phyloP scores from a whole-genome alignment of 2,797 vertebrate species.

The Hemibagrus guttatus region DNA sequence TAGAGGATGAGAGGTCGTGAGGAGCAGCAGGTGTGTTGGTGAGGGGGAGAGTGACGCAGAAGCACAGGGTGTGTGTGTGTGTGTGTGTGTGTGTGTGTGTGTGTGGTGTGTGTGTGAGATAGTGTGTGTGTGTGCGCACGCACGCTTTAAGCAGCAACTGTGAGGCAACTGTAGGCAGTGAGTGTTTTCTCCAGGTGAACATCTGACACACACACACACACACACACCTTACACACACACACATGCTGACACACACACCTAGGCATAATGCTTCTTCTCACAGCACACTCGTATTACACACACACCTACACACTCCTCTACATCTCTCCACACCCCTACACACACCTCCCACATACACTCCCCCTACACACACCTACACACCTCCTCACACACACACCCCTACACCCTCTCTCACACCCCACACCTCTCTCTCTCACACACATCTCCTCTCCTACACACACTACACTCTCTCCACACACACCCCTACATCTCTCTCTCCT shows the following conservation, averaged over 20 bases:
- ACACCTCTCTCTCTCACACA: too few species aligned
- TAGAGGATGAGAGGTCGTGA: slow-evolving; percentile 70
- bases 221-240: slow-evolving; percentile 43
- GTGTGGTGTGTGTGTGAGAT: too few species aligned
- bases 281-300: too few species aligned
- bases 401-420: too few species aligned
- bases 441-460: too few species aligned
- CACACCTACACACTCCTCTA: neutral
- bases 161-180: slow-evolving; percentile 90
- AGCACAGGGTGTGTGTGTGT: slow-evolving; percentile 33
- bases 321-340: neutral
- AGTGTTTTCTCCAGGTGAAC: slow-evolving; percentile 75
- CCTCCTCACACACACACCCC: neutral
- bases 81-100: slow-evolving; percentile 24
- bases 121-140: too few species aligned
- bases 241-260: neutral
- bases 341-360: neutral
- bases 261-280: too few species aligned
- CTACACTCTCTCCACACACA: too few species aligned
- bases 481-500: too few species aligned
- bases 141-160: slow-evolving; percentile 70
- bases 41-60: slow-evolving; percentile 58
- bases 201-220: slow-evolving; percentile 61
- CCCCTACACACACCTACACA: slow-evolving; percentile 3
- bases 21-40: slow-evolving; percentile 50